phyloP scores from a whole-genome alignment of 2,888 invertebrate species.

The Aplocera efformata region DNA sequence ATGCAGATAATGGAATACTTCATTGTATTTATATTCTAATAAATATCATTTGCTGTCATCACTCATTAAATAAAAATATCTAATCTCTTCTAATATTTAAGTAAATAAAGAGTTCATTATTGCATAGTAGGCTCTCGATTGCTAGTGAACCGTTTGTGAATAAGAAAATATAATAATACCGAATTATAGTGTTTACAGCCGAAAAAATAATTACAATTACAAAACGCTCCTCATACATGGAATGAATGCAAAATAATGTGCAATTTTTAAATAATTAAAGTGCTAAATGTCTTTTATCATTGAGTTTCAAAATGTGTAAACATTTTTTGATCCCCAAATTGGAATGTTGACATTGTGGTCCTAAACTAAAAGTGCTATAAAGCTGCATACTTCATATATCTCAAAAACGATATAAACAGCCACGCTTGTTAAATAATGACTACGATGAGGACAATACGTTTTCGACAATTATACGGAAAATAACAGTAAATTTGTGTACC shows the following conservation, averaged over 20 bases:
- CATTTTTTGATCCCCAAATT: constrained; percentile 67
- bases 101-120: constrained; percentile 71
- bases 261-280: constrained; percentile 33
- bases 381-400: constrained; percentile 57
- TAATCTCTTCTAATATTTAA: constrained; percentile 75
- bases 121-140: constrained; percentile 57
- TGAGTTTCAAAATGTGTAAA: constrained; percentile 42
- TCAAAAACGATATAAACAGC: constrained; percentile 46
- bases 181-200: constrained; percentile 15
- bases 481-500: constrained; percentile 59
- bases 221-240: constrained; percentile 8
- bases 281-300: constrained; percentile 43
- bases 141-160: constrained; percentile 17
- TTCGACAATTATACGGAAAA: constrained; percentile 52
- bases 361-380: constrained; percentile 38
- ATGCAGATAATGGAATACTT: constrained; percentile 71
- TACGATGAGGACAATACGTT: constrained; percentile 63
- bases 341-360: constrained; percentile 67
- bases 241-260: constrained; percentile 30
- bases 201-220: constrained; percentile 4
- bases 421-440: constrained; percentile 66
- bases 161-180: constrained; percentile 17
- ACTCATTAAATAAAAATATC: constrained; percentile 77
- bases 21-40: constrained; percentile 69
- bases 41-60: constrained; percentile 75